These are phyloP conservation scores for Pycnomerus fuliginosus DNA, from an alignment of 2,888 invertebrate species.

Conservation along the genomic window DNA sequence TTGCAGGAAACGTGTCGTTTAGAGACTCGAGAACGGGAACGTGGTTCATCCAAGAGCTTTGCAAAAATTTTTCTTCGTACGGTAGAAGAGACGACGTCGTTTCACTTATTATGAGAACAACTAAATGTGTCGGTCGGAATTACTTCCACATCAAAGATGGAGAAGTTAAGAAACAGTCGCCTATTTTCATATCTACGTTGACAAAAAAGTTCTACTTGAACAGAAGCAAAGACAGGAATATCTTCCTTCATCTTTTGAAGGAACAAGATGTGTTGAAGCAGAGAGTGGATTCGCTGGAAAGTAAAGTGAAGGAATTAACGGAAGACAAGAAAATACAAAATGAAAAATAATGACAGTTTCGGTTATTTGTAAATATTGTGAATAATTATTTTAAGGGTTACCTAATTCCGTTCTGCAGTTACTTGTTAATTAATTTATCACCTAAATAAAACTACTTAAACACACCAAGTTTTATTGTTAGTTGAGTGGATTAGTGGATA, in stretches of 20 bases:
- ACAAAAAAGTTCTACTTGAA: constrained; percentile 45
- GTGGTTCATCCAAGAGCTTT: constrained; percentile 49
- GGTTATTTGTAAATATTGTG: not conserved
- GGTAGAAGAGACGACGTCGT: constrained; percentile 46
- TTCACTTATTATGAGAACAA: constrained; percentile 42
- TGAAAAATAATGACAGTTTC: no score
- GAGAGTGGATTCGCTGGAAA: constrained; percentile 20
- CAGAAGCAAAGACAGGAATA: constrained; percentile 40
- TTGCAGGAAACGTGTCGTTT: constrained; percentile 37
- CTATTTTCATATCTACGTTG: constrained; percentile 44
- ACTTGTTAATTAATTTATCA: not conserved
- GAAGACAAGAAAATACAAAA: constrained; percentile 5
- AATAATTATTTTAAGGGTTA: no score
- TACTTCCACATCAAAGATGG: constrained; percentile 25
- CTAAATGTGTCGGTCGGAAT: constrained; percentile 44
- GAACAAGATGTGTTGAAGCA: constrained; percentile 23
- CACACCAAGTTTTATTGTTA: not conserved
- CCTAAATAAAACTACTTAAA: not conserved
- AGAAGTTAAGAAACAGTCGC: constrained; percentile 40
- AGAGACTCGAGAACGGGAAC: constrained; percentile 37
- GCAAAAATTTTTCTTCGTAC: constrained; percentile 41
- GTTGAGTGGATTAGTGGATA: not conserved
- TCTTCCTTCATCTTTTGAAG: constrained; percentile 16
- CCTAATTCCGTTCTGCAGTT: not conserved
- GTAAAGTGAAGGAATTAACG: constrained; percentile 19